phyloP scores from a whole-genome alignment of 2,113 vertebrate species.

The Varanus komodoensis region DNA sequence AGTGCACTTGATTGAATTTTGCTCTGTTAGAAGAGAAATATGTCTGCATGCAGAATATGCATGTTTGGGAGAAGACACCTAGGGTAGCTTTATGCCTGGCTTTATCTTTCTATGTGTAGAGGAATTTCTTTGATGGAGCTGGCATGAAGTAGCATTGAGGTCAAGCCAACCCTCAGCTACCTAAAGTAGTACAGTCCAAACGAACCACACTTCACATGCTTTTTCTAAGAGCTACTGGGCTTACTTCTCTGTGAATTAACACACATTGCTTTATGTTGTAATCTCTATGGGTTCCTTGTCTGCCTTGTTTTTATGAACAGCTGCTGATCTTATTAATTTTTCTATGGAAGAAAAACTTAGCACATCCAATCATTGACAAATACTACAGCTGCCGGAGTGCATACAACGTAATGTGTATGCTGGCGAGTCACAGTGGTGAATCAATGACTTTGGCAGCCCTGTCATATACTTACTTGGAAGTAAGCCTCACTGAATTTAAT shows the following conservation, averaged over 20 bases:
- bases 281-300: background rate
- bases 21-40: background rate
- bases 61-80: background rate
- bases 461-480: background rate
- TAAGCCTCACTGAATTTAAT: background rate
- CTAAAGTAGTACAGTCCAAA: background rate
- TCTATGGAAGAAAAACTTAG: conserved; percentile 29
- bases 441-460: conserved; percentile 21
- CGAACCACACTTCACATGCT: background rate
- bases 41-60: background rate
- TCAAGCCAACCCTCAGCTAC: background rate
- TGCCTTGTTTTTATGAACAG: conserved; percentile 37
- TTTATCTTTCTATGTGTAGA: background rate
- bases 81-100: background rate
- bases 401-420: conserved; percentile 36
- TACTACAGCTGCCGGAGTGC: conserved; percentile 43
- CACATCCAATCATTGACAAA: conserved; percentile 55
- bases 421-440: conserved; percentile 45
- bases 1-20: background rate
- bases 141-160: background rate
- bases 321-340: conserved; percentile 58
- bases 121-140: background rate
- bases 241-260: conserved; percentile 5
- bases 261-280: background rate
- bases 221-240: background rate